Percentiles rank a stretch among this genome's conserved stretches.
These are phyloP conservation scores for Urocynchramus pylzowi DNA, from an alignment of 2,113 vertebrate species.

Conservation along the genomic window DNA sequence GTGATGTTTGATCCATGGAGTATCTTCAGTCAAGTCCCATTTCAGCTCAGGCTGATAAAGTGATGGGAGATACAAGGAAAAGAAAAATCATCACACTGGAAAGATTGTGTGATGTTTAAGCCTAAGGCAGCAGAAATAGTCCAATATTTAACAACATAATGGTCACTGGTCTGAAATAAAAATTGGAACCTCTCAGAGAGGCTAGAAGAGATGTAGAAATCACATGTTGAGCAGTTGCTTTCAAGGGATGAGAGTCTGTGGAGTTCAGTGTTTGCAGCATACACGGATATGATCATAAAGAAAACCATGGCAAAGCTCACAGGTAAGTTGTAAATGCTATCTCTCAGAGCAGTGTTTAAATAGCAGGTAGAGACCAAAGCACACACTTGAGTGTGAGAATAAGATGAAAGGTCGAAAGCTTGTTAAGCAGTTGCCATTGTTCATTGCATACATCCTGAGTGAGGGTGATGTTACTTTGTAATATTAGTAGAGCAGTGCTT, in stretches of 20 bases:
- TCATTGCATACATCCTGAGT: accelerated
- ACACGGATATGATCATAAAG: background rate
- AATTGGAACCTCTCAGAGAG: background rate
- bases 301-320: background rate
- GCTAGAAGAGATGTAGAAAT: background rate
- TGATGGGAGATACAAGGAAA: background rate
- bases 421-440: background rate
- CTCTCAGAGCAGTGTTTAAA: background rate
- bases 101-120: background rate
- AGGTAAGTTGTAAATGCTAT: background rate
- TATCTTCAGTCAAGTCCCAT: background rate
- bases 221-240: background rate
- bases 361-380: background rate
- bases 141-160: background rate
- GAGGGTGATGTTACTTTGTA: background rate
- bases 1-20: background rate
- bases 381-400: background rate
- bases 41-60: background rate
- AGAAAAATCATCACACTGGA: background rate
- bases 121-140: background rate
- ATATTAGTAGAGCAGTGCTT: background rate
- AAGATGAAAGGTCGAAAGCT: background rate
- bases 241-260: background rate
- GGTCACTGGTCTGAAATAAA: background rate
- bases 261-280: background rate